Evolutionary conservation across 2,888 invertebrate species (phyloP).

Genomic region (Thysanoteuthis rhombus): DNA sequence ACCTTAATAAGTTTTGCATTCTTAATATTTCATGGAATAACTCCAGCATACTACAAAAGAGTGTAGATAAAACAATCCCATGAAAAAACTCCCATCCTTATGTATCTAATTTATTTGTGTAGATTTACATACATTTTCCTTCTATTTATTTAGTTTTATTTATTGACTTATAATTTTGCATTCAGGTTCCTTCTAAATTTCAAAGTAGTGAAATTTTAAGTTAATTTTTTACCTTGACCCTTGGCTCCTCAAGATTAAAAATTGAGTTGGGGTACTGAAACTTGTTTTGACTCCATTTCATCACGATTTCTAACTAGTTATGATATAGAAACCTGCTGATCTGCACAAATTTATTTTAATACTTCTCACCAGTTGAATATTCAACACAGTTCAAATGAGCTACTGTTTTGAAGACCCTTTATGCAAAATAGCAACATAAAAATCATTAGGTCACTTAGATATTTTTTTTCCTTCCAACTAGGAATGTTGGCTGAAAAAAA

Average conservation of each 20-base stretch:
- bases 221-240: not conserved
- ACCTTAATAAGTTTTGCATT: not conserved
- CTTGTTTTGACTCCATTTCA: not conserved
- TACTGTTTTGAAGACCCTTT: no score
- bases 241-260: not conserved
- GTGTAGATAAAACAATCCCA: not conserved
- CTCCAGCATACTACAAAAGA: not conserved
- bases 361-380: no score
- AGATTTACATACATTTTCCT: not conserved
- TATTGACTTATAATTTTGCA: not conserved
- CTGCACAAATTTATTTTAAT: not conserved
- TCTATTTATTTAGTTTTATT: not conserved
- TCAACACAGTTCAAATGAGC: no score
- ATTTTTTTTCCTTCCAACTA: not conserved
- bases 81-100: not conserved
- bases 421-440: no score
- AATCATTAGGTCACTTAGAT: not conserved
- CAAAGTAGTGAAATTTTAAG: not conserved
- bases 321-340: constrained; percentile 12
- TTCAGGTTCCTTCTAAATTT: not conserved
- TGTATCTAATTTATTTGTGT: not conserved
- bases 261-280: not conserved
- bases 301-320: not conserved
- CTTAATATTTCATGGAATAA: not conserved
- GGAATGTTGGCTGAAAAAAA: not conserved